Evolutionary conservation across 2,113 vertebrate genomes (phyloP), one percentile per base, ranked within the genome.

Genomic region (Thunnus maccoyii): DNA sequence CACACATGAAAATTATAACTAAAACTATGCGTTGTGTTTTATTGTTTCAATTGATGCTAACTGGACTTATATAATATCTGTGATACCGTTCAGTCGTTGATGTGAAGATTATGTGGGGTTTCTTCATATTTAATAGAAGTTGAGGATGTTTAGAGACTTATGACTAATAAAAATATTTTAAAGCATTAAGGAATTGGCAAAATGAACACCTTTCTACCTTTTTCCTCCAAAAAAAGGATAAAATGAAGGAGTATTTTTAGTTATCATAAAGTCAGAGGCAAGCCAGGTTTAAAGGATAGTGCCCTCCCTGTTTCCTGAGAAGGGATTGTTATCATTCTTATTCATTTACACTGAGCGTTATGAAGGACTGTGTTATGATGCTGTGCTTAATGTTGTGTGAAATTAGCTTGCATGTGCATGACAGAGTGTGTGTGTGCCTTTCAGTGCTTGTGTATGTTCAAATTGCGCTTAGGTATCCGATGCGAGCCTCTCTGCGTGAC

Each of bases 351-450:
- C 46, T 25, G 74, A 78, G 75, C 60, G 72, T 51, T 47, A 72
- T 52, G 58, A 83, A 82, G 82, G 80, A 84, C 78, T 47, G 74
- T 81, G 73, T 90, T 87, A 90, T 85, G 80, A 89, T 67, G 36
- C 86, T 77, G 82, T 64, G 92, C 68, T 93, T 92, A 93, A 94
- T 88, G 87, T 86, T 86, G 88, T 87, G 83, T 89, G 85, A 94
- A 93, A 94, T 91, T 86, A 90, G 72, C 72, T 75, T 60, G 81
- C 63, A 68, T n/a, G 68, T 75, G 75, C 72, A 58, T 67, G 81
- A 6, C 17, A 3, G 13, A 20, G 78, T 56, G 58, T 80, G 70
- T 65, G 32, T n/a, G 57, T 58, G 76, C 16, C 57, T 60, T 64
- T 60, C 27, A 47, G 78, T 78, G 69, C 56, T 77, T 76, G 76